A percentile compares a stretch with the other conserved stretches of the same genome.
phyloP scores from a whole-genome alignment of 2,113 vertebrate genomes.

The Dasyornis broadbenti region DNA sequence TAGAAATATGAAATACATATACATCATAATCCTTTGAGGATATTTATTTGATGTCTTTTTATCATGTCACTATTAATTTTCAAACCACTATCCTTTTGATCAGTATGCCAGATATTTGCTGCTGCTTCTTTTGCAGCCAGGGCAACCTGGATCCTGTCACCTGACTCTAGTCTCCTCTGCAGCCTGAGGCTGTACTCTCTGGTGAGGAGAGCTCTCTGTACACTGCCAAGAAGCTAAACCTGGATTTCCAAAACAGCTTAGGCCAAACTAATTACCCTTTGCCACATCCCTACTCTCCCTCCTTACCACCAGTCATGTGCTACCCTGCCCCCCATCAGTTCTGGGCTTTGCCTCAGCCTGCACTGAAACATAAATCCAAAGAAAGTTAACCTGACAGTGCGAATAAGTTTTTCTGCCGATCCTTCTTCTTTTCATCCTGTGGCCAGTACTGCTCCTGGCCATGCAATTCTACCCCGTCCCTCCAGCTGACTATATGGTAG shows the following conservation, averaged over 20 bases:
- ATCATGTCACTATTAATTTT: not conserved
- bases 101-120: not conserved
- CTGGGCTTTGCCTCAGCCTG: not conserved
- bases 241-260: not conserved
- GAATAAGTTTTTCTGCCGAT: not conserved
- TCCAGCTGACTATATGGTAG: conserved; percentile 22
- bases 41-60: not conserved
- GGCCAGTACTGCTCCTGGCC: not conserved
- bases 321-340: not conserved
- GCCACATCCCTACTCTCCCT: not conserved
- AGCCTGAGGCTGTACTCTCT: not conserved
- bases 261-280: not conserved
- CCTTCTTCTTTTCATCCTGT: not conserved
- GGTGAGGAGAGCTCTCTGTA: not conserved
- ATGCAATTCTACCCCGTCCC: not conserved
- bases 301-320: not conserved
- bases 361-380: not conserved
- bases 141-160: not conserved
- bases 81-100: not conserved
- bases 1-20: not conserved
- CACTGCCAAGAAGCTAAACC: not conserved
- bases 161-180: not conserved
- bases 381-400: not conserved
- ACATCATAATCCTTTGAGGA: not conserved
- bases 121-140: not conserved